A percentile compares a stretch with the other conserved stretches of the same genome.
phyloP scores from a whole-genome alignment of 2,888 invertebrate genomes.

The Unio pictorum region DNA sequence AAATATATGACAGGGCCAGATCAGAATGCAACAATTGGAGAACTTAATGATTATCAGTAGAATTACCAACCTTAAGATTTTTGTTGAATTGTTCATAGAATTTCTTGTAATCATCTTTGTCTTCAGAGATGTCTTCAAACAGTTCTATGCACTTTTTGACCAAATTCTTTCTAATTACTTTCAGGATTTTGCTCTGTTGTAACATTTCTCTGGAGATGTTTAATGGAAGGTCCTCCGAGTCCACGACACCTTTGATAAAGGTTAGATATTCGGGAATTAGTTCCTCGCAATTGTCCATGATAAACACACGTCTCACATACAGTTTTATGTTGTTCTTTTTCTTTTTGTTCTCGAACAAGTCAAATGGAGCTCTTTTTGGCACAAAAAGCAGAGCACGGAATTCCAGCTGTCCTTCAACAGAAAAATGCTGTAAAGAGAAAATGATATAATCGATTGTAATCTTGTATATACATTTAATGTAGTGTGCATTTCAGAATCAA shows the following conservation, averaged over 20 bases:
- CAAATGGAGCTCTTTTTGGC: constrained; percentile 95
- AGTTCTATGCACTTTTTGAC: constrained; percentile 98
- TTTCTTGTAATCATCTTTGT: constrained; percentile 98
- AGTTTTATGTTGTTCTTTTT: constrained; percentile 98
- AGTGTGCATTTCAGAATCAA: too few species aligned
- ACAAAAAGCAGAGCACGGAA: constrained; percentile 94
- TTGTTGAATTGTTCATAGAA: constrained; percentile 99
- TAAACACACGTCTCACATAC: constrained; percentile 97
- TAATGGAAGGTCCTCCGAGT: constrained; percentile 96
- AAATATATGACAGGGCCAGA: too few species aligned
- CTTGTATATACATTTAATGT: too few species aligned
- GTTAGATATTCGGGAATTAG: constrained; percentile 98
- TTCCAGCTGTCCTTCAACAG: constrained; percentile 79
- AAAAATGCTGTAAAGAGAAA: constrained; percentile 67
- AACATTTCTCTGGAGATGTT: constrained; percentile 99
- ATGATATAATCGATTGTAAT: background rate
- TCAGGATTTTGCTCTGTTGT: constrained; percentile 98
- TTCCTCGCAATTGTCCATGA: constrained; percentile 99
- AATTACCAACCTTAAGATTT: constrained; percentile 82
- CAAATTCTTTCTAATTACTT: constrained; percentile 98
- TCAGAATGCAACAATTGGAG: too few species aligned
- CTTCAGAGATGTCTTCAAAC: constrained; percentile 95
- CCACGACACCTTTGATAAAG: constrained; percentile 90
- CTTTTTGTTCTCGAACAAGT: constrained; percentile 98
- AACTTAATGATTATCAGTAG: background rate